Evolutionary conservation across 2,797 vertebrate species (phyloP).

Genomic region (Rhodeus uyekii): DNA sequence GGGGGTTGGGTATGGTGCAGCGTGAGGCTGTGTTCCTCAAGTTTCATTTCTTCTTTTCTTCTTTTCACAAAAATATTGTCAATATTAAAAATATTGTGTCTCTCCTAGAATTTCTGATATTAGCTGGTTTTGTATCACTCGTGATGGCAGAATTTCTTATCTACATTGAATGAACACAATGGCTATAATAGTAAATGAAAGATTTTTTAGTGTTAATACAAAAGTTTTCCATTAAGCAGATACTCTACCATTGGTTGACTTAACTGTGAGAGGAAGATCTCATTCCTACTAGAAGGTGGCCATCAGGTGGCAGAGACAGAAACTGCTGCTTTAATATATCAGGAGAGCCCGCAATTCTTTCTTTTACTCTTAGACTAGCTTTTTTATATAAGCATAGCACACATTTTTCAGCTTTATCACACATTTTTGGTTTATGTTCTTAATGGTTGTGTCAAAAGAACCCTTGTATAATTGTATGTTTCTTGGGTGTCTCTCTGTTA

Average conservation of each 20-base stretch:
- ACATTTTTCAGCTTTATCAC: not conserved
- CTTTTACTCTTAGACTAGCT: not conserved
- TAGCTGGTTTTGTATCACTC: not conserved
- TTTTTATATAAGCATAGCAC: not conserved
- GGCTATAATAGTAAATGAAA: not conserved
- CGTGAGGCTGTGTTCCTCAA: not conserved
- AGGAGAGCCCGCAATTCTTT: not conserved
- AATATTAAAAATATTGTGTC: not conserved
- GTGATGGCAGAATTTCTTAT: not conserved
- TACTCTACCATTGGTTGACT: not conserved
- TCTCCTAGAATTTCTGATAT: not conserved
- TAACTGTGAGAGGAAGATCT: constrained; percentile 7
- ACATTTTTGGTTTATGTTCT: not conserved
- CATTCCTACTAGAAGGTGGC: constrained; percentile 77
- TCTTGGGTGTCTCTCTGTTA: not conserved
- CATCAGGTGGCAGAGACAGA: constrained; percentile 83
- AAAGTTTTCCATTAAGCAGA: not conserved
- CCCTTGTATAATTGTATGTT: not conserved
- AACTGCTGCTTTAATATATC: constrained; percentile 67
- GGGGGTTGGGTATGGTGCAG: not conserved
- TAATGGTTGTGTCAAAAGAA: constrained; percentile 2
- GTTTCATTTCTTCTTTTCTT: constrained; percentile 5
- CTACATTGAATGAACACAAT: not conserved
- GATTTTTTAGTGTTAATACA: not conserved
- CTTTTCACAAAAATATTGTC: not conserved